A percentile compares a stretch with the other conserved stretches of the same genome.
These are phyloP conservation scores for Aphelenchoides avenae DNA, from an alignment of 1,140 invertebrate species.

Conservation along the genomic window DNA sequence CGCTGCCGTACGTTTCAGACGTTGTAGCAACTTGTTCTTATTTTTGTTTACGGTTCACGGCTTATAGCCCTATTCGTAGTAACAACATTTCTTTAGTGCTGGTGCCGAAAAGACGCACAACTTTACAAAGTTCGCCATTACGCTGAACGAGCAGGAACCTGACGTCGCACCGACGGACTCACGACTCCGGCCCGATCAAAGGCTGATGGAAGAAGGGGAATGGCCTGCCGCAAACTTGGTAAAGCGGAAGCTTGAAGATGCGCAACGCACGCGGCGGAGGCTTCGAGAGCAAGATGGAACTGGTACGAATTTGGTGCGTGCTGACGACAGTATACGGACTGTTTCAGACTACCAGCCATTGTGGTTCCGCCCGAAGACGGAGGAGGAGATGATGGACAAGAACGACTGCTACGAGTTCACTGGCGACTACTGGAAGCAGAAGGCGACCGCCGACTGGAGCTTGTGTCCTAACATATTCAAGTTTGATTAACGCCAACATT, in stretches of 20 bases:
- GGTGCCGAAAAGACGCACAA: constrained; percentile 75
- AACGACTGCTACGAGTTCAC: constrained; percentile 77
- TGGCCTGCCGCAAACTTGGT: constrained; percentile 91
- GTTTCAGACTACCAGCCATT: constrained; percentile 71
- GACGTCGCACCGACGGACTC: constrained; percentile 89
- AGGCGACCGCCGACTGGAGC: constrained; percentile 79
- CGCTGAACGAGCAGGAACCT: constrained; percentile 88
- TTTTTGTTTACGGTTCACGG: neutral
- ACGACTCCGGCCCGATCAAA: constrained; percentile 84
- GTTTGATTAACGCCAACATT: too few relatives aligned
- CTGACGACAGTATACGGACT: constrained; percentile 52
- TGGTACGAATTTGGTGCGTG: constrained; percentile 3
- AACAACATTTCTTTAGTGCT: constrained; percentile 12
- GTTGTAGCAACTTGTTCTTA: neutral
- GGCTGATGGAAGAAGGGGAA: constrained; percentile 87
- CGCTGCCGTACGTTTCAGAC: constrained; percentile 15
- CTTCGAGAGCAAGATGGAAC: constrained; percentile 44
- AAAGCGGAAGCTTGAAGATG: constrained; percentile 86
- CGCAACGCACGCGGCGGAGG: constrained; percentile 68
- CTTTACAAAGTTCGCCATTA: constrained; percentile 86
- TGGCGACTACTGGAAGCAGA: constrained; percentile 81
- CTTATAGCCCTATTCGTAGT: neutral
- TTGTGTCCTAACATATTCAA: constrained; percentile 70
- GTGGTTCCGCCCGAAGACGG: constrained; percentile 81
- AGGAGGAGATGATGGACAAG: constrained; percentile 67